phyloP scores from a whole-genome alignment of 2,113 vertebrate species.

The Mirza zaza region DNA sequence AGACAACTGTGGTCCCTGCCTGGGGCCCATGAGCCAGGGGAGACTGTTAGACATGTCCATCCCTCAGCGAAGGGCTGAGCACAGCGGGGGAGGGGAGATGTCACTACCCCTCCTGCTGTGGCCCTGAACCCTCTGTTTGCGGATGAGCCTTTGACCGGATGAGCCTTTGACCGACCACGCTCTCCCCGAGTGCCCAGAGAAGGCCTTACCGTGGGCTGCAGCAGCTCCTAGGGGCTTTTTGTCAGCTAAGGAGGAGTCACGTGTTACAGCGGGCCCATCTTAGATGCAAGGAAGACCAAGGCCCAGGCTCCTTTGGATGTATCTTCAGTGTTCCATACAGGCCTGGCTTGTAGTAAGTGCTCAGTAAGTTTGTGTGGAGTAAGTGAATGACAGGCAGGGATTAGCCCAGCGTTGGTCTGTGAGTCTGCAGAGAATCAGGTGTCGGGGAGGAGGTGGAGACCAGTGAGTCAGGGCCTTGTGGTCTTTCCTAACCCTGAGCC shows the following conservation, averaged over 20 bases:
- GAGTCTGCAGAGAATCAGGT: not conserved
- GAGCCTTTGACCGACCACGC: not conserved
- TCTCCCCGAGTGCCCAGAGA: not conserved
- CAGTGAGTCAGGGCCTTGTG: constrained; percentile 18
- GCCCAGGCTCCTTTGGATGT: not conserved
- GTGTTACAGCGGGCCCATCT: not conserved
- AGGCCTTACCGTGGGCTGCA: not conserved
- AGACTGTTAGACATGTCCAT: not conserved
- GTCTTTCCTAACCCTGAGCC: not conserved
- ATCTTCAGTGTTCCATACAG: not conserved
- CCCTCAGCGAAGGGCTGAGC: not conserved
- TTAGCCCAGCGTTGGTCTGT: not conserved
- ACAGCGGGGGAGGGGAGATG: not conserved
- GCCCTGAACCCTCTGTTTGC: not conserved
- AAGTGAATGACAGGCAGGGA: not conserved
- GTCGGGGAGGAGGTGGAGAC: not conserved
- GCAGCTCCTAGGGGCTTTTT: not conserved
- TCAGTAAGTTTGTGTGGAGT: not conserved
- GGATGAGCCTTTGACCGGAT: not conserved
- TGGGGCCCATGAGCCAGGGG: not conserved
- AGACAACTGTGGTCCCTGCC: not conserved
- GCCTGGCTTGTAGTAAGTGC: not conserved
- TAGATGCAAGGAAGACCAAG: not conserved
- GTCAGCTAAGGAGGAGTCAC: not conserved
- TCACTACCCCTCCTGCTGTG: not conserved